Percentiles rank a stretch among this genome's conserved stretches.
phyloP scores from a whole-genome alignment of 1,140 invertebrate genomes.

The Cecropterus lyciades region DNA sequence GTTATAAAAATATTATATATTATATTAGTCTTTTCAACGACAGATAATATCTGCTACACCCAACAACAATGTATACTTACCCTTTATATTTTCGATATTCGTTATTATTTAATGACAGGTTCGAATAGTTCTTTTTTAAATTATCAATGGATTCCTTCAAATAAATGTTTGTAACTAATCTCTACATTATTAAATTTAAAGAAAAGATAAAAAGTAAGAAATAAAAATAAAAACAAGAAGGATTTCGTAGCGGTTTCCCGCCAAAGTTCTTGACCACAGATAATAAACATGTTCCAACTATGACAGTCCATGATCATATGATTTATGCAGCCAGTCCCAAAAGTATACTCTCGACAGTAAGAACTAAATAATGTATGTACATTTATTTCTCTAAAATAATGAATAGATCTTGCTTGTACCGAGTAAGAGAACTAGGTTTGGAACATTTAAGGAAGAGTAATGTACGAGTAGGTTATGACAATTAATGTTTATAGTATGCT shows the following conservation, averaged over 20 bases:
- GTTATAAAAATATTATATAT: too few species aligned
- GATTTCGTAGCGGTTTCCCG: background rate
- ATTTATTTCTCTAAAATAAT: conserved; percentile 1
- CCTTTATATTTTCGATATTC: too few species aligned
- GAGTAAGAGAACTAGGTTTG: conserved; percentile 4
- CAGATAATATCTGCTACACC: too few species aligned
- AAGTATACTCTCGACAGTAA: conserved; percentile 15
- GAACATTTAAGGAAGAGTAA: background rate
- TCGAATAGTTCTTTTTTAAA: too few species aligned
- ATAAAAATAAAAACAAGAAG: background rate
- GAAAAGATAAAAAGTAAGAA: background rate
- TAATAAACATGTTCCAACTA: conserved; percentile 4
- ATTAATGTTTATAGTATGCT: background rate
- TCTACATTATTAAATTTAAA: background rate
- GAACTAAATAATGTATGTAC: conserved; percentile 19
- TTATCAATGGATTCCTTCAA: too few species aligned
- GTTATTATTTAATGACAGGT: too few species aligned
- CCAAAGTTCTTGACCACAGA: conserved; percentile 15
- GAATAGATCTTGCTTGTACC: background rate
- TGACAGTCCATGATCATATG: conserved; percentile 16
- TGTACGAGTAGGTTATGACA: too few species aligned
- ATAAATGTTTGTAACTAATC: too few species aligned
- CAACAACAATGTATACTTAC: too few species aligned
- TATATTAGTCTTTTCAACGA: too few species aligned
- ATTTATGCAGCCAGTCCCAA: conserved; percentile 25